Evolutionary conservation across 2,797 vertebrate species (phyloP).

Genomic region (Sebastes vulpes): DNA sequence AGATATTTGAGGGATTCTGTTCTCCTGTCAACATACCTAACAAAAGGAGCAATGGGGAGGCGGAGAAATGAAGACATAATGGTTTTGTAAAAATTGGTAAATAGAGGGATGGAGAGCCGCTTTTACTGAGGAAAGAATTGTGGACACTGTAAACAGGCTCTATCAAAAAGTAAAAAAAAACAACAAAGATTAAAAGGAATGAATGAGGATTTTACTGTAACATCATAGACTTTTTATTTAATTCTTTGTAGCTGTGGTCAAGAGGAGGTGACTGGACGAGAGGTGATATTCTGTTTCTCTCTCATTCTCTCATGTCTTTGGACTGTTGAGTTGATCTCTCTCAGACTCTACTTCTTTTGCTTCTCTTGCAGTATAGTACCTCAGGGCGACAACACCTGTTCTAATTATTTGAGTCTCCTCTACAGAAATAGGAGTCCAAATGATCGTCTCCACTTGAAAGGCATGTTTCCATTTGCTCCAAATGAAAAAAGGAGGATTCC

Average conservation of each 20-base stretch:
- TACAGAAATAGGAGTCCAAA: slow-evolving; percentile 63
- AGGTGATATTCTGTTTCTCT: neutral
- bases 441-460: slow-evolving; percentile 70
- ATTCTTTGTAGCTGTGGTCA: neutral
- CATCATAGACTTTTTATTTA: neutral
- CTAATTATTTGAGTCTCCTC: slow-evolving; percentile 61
- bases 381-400: slow-evolving; percentile 31
- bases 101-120: neutral
- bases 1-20: neutral
- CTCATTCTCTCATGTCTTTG: neutral
- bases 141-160: neutral
- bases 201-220: neutral
- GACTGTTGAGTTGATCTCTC: slow-evolving; percentile 17
- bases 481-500: slow-evolving; percentile 69
- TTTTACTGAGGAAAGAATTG: neutral
- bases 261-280: neutral
- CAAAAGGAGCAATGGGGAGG: neutral
- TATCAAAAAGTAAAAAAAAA: neutral
- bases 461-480: slow-evolving; percentile 67
- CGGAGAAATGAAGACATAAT: neutral
- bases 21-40: neutral
- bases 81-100: neutral
- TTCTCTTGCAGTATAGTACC: slow-evolving; percentile 23
- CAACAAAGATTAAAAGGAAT: neutral
- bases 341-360: slow-evolving; percentile 20